Percentiles rank a stretch among this genome's conserved stretches.
Conservation (phyloP, 2,113 vertebrate species). For the Cyrtonyx montezumae region DNA sequence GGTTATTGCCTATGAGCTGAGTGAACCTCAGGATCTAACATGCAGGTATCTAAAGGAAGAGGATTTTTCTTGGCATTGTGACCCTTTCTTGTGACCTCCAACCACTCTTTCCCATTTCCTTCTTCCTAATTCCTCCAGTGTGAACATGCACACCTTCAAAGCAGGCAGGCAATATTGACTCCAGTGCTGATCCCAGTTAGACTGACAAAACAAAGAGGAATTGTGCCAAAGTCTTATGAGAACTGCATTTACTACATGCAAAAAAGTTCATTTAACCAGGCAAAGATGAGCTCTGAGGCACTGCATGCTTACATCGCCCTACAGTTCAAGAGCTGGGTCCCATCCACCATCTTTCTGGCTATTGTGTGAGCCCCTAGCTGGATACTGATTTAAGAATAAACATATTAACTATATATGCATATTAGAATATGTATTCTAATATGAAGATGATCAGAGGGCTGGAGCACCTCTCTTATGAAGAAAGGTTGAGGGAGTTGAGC, state of each 20-base stretch:
- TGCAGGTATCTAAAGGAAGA: not conserved
- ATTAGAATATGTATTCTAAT: not conserved
- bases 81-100: not conserved
- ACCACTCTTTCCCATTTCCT: not conserved
- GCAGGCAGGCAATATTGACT: not conserved
- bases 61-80: not conserved
- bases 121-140: not conserved
- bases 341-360: not conserved
- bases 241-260: not conserved
- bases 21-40: not conserved
- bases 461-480: no score
- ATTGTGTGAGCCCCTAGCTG: not conserved
- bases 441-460: no score
- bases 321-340: not conserved
- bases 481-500: no score
- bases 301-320: not conserved
- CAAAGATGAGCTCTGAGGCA: no score
- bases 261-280: not conserved
- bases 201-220: not conserved
- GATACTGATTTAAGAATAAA: not conserved
- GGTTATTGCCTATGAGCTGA: not conserved
- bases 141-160: not conserved
- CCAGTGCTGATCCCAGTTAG: not conserved
- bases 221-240: not conserved
- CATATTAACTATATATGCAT: not conserved